Evolutionary conservation across 2,888 invertebrate species (phyloP), one percentile per base, ranked within the genome.

Genomic region (Deilephila porcellus): DNA sequence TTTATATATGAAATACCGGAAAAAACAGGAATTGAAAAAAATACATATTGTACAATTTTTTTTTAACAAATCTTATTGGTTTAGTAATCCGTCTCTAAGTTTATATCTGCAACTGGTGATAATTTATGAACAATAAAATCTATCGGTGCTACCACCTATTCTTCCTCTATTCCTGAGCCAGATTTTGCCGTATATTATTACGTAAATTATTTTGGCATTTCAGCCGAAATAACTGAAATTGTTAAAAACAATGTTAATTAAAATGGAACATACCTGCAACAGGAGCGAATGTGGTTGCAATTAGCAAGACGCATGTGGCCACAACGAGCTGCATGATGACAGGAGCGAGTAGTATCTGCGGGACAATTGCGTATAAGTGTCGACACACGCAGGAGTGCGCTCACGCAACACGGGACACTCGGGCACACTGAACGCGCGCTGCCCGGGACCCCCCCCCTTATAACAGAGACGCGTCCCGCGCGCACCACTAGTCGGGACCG

Each of bases 341-440:
- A 78, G 80, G 78, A 79, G 83, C 84, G 85, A 84, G 84, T 80
- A 84, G 82, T 79, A 79, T 84, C 82, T 85, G 83, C 82, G 83
- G 82, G 81, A 76, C 80, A 78, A 83, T 77, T 82, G 81, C 82
- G 83, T 78, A 78, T 77, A 80, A 76, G 75, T 82, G 82, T 77
- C 83, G 81, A 85, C 85, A 89, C 89, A 87, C 89, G 83, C 83
- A 85, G 90, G 88, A 90, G 88, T 90, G 91, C 92, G 87, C 90
- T 88, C 90, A 88, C 90, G 89, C 90, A 88, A 91, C 93, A 92
- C 93, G 91, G 93, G 94, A 93, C 90, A 92, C 92, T 88, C 90
- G 90, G 93, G 92, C 90, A 92, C 92, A 94, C 94, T 94, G 94
- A 93, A 87, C 93, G 93, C 93, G 93, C 92, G 94, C 87, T 88